Percentiles rank a stretch among this genome's conserved stretches.
Conservation (phyloP, 1,140 invertebrate species). For the Apolygus lucorum region DNA sequence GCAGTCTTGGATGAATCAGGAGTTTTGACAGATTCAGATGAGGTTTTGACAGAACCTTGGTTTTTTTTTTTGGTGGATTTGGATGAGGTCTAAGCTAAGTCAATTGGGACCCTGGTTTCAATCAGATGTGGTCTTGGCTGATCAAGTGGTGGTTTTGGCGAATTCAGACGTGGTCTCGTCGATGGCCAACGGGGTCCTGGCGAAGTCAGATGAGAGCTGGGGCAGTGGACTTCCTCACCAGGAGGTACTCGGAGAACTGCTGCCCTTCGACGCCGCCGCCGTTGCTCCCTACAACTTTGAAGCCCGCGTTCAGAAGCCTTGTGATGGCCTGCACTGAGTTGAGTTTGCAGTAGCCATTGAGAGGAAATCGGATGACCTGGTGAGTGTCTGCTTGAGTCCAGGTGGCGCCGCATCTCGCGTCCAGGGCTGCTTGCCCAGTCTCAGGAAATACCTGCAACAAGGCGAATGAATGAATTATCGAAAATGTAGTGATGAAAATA, state of each 20-base stretch:
- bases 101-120: too few relatives aligned
- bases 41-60: too few relatives aligned
- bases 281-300: conserved; percentile 71
- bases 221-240: conserved; percentile 47
- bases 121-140: too few relatives aligned
- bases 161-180: too few relatives aligned
- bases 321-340: conserved; percentile 85
- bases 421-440: conserved; percentile 72
- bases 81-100: too few relatives aligned
- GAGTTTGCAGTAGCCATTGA: conserved; percentile 87
- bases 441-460: conserved; percentile 65
- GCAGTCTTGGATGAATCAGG: too few relatives aligned
- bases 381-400: conserved; percentile 77
- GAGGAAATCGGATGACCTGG: conserved; percentile 79
- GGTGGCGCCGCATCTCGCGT: conserved; percentile 65
- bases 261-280: conserved; percentile 84
- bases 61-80: too few relatives aligned
- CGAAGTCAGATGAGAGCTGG: too few relatives aligned
- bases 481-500: background rate
- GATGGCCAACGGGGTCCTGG: too few relatives aligned
- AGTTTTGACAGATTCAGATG: too few relatives aligned
- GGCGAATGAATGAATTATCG: background rate
- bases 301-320: conserved; percentile 74
- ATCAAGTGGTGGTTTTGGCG: too few relatives aligned
- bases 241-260: conserved; percentile 86